Evolutionary conservation across 2,113 vertebrate species (phyloP).

Genomic region (Sorex araneus): DNA sequence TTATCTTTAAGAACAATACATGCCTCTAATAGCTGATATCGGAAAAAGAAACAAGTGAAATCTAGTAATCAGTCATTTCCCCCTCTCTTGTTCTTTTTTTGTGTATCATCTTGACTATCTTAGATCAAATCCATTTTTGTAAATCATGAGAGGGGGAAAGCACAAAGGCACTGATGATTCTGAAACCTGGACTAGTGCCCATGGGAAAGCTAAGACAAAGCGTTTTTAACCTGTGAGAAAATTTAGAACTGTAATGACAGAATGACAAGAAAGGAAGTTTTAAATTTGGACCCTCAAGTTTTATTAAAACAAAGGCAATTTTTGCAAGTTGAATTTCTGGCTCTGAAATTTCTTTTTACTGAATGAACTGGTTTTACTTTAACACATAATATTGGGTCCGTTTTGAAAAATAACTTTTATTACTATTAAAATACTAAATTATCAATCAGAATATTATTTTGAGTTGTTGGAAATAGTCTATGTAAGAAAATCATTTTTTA

Average conservation of each 20-base stretch:
- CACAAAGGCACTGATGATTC: not conserved
- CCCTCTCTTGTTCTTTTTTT: not conserved
- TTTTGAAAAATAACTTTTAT: conserved; percentile 61
- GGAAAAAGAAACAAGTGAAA: not conserved
- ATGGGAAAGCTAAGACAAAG: conserved; percentile 38
- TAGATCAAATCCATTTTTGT: conserved; percentile 43
- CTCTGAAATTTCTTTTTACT: conserved; percentile 55
- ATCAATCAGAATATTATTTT: conserved; percentile 11
- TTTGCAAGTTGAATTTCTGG: conserved; percentile 50
- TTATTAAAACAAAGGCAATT: conserved; percentile 17
- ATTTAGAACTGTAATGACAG: conserved; percentile 11
- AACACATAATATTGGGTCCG: conserved; percentile 55
- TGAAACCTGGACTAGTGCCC: conserved; percentile 25
- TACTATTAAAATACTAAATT: conserved; percentile 48
- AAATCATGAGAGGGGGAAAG: conserved; percentile 26
- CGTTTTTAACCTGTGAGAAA: conserved; percentile 37
- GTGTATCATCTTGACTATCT: conserved; percentile 4
- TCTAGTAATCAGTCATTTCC: not conserved
- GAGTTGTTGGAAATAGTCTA: conserved; percentile 49
- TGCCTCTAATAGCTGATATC: not conserved
- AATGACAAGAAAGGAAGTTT: conserved; percentile 59
- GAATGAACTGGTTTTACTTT: conserved; percentile 67
- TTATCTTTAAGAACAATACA: not conserved
- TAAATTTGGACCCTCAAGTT: conserved; percentile 28
- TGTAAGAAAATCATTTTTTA: not conserved